Evolutionary conservation across 2,113 vertebrate genomes (phyloP), one percentile per base, ranked within the genome.

Genomic region (Columba janthina): DNA sequence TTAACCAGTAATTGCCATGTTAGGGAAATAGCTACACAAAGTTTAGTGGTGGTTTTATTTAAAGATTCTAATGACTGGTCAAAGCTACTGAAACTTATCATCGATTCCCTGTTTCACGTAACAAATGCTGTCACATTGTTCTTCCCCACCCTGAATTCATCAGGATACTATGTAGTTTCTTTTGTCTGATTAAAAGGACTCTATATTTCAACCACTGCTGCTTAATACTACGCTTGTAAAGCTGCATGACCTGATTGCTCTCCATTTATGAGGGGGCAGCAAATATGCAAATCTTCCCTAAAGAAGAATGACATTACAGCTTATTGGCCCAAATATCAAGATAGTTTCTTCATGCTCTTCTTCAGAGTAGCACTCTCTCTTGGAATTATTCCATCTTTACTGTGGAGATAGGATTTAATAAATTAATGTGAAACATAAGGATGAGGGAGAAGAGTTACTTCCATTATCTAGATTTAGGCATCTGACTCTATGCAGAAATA

Each of bases 1-100:
- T 96, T 96, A 89, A 65, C 69, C 44, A 87, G 79, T 87, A 92
- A 90, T 87, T 75, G 83, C 86, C 76, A 72, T 53, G 29, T 54
- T 73, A 90, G 56, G 46, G 56, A 90, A 93, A 92, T 76, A 90
- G 74, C 80, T 74, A 56, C 72, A 84, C 34, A 22, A 67, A 77
- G 48, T 48, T 77, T 51, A 46, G 14, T 86, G 69, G 4, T 46
- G 44, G 3, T 12, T 22, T 9, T 44, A 36, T 67, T 85, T 69
- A 4, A 6, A 73, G n/a, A 32, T 62, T 83, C 20, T 71, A 51
- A 22, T 90, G 40, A 31, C 25, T 71, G 64, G 38, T 70, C 69
- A 80, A 90, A 94, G 42, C 69, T 77, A 17, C 60, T 89, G 58
- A 60, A 86, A 57, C 1, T 75, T 81, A 51, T 29, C 29, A 64